These are phyloP conservation scores for Dendrolimus pini DNA, from an alignment of 2,888 invertebrate genomes.

Conservation along the genomic window DNA sequence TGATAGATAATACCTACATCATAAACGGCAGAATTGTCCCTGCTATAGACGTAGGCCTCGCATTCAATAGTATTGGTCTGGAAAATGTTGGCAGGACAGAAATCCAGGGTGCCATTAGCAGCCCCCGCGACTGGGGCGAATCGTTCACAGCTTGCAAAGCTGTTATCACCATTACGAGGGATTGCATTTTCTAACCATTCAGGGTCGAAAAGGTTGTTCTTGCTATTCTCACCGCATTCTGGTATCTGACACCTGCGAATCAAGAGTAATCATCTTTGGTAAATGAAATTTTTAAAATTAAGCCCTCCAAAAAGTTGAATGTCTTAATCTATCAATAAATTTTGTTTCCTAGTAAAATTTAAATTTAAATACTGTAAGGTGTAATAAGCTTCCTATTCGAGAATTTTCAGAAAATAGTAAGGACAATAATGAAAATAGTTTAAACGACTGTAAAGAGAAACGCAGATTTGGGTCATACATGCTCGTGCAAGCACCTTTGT, in stretches of 20 bases:
- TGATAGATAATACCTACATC: constrained; percentile 37
- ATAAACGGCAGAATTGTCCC: constrained; percentile 52
- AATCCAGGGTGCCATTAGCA: constrained; percentile 31
- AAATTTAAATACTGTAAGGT: too few species aligned
- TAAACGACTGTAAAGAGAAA: too few species aligned
- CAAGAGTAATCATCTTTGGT: neutral
- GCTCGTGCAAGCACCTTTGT: too few species aligned
- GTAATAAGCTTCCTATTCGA: too few species aligned
- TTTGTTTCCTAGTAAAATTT: too few species aligned
- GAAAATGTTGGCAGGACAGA: constrained; percentile 44
- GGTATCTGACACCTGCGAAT: constrained; percentile 61
- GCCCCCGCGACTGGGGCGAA: constrained; percentile 27
- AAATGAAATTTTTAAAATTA: too few species aligned
- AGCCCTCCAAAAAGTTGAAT: too few species aligned
- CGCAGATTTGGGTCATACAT: too few species aligned
- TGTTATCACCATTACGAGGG: constrained; percentile 34
- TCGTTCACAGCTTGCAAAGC: constrained; percentile 61
- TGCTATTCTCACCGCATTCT: constrained; percentile 61
- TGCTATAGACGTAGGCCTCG: constrained; percentile 44
- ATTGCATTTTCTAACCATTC: constrained; percentile 63
- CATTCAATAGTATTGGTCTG: constrained; percentile 23
- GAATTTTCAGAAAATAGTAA: too few species aligned
- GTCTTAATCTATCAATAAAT: too few species aligned
- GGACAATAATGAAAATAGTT: too few species aligned
- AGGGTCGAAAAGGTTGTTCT: constrained; percentile 38